These are phyloP conservation scores for rat (Rattus norvegicus) DNA, from an alignment of 2,113 vertebrate genomes.

Conservation along the genomic window DNA sequence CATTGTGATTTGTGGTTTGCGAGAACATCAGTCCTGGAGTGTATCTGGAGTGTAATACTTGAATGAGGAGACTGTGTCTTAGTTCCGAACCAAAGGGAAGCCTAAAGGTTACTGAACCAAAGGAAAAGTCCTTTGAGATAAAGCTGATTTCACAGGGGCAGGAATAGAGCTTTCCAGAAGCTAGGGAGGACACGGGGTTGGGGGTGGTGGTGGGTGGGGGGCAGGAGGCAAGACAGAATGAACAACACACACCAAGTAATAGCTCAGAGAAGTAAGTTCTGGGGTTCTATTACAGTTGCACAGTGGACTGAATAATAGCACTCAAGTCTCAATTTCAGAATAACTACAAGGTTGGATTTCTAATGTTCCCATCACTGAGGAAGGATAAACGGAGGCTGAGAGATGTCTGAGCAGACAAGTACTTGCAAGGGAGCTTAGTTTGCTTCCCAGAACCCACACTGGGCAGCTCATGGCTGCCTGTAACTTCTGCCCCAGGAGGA, in stretches of 20 bases:
- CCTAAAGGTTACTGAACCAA: no score
- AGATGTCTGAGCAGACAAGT: background rate
- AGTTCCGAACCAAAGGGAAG: background rate
- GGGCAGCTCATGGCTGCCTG: background rate
- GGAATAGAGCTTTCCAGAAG: background rate
- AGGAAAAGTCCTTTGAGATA: background rate
- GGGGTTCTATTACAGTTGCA: background rate
- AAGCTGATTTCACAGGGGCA: background rate
- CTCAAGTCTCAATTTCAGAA: background rate
- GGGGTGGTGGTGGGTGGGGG: no score
- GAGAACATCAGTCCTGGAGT: no score
- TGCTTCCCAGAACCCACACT: background rate
- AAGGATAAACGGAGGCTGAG: background rate
- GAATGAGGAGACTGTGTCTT: background rate
- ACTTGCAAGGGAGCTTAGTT: background rate
- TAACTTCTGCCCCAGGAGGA: background rate
- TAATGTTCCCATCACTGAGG: background rate
- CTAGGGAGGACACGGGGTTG: background rate
- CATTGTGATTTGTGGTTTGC: background rate
- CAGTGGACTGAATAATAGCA: background rate
- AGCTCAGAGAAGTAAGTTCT: background rate
- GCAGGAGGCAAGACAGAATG: background rate
- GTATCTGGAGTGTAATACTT: no score
- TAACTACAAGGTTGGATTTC: background rate
- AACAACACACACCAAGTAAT: background rate